Base-by-base conservation (phyloP, 2,888 invertebrate genomes). In the Tromatobia lineatoria region DNA sequence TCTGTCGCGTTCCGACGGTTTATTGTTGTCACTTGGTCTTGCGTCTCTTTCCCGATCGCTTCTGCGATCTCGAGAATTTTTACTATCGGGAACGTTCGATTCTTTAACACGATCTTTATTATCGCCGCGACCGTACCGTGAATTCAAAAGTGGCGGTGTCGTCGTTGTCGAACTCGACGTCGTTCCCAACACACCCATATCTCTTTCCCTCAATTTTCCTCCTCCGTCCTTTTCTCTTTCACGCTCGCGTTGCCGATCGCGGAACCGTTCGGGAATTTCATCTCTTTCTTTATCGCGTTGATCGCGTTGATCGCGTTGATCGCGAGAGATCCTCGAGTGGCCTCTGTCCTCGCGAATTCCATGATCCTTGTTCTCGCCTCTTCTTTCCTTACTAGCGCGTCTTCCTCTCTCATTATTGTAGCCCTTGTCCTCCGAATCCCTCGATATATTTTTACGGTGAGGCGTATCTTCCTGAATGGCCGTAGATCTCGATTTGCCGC, bases 211-310 rank as follows among this genome's bases (percentile, higher is more conserved):
- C 45, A 83, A 34, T 47, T 87, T 85, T 10, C 74, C 80, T n/a
- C 74, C 69, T n/a, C 45, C 71, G 23, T 85, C 85, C 64, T 86
- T 83, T 42, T 93, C 92, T 18, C 94, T 88, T 47, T 94, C 94
- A 0, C 95, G 91, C 86, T 95, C 95, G 11, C 94, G 95, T 95
- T 95, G 95, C 10, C 95, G 92, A 84, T 95, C 95, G 77, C 97
- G 95, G 74, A 96, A 96, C 85, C 97, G 94, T 1, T 96, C 96
- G 76, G 95, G 92, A 0, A 95, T 95, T 86, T 97, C 97, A 1
- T 92, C 92, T 1, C 92, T 86, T 34, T 92, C 91, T 34, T 91
- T 91, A 13, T 91, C 91, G 18, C 88, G 61, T 25, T 89, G 87
- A 66, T 91, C 91, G 2, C 74, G 70, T n/a, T n/a, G n/a, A 13